Base-by-base conservation (phyloP, 2,888 invertebrate genomes). In the Sthenelais limicola region DNA sequence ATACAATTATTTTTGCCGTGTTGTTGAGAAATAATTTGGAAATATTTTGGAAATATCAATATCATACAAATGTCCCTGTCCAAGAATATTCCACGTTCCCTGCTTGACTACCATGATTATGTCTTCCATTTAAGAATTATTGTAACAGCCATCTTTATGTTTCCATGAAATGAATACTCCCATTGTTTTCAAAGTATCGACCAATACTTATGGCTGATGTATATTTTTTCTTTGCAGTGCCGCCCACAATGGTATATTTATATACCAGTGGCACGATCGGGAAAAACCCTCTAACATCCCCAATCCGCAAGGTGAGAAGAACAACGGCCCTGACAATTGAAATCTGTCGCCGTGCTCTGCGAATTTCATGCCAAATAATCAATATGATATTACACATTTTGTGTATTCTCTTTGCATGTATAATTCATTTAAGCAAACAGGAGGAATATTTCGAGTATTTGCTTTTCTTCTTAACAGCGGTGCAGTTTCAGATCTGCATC, bases 401-500 rank as follows among this genome's bases (percentile, higher is more conserved):
- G 47, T 47, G 12, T 18, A 47, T 15, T n/a, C n/a, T n/a, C n/a
- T n/a, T n/a, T 43, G 15, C 15, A 43, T 43, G 15, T 43, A 43
- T 43, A 43, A 12, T 12, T 43, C 9, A 43, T 43, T 12, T 43
- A 15, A 12, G 43, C 43, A 43, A 15, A 43, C 43, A 43, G 43
- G 43, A 43, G 15, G 43, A 9, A 43, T 43, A 12, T 9, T 43
- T 43, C 15, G n/a, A 43, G 43, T 43, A 18, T 43, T 52, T 62
- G 24, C 35, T 12, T 3, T 15, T 18, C 5, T 18, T 32, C 58
- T 54, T 79, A 79, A 21, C 82, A 88, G 87, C 84, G 58, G 83
- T 87, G 33, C 82, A 85, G 74, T 88, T 88, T 77, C 85, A 87
- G 82, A 81, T 88, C 15, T 87, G 86, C 75, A 88, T 88, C 33